A percentile compares a stretch with the other conserved stretches of the same genome.
phyloP scores from a whole-genome alignment of 2,113 vertebrate genomes.

The Tragelaphus strepsiceros region DNA sequence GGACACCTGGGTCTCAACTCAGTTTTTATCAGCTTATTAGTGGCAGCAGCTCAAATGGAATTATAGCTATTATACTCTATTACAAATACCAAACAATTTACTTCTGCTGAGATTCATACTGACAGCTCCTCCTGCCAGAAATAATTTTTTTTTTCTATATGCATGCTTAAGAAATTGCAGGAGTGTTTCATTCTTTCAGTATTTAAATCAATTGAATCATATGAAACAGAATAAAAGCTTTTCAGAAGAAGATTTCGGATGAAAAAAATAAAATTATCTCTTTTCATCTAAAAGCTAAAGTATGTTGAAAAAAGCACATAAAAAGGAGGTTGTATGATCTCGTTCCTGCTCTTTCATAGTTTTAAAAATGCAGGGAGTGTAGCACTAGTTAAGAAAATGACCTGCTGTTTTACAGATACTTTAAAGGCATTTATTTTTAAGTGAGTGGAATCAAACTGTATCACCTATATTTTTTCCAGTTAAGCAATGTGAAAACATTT shows the following conservation, averaged over 20 bases:
- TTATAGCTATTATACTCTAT: conserved; percentile 80
- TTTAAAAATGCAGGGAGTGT: conserved; percentile 23
- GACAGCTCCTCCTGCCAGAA: conserved; percentile 70
- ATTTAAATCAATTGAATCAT: conserved; percentile 68
- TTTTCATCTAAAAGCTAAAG: conserved; percentile 36
- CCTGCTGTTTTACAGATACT: conserved; percentile 39
- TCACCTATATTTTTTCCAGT: conserved; percentile 30
- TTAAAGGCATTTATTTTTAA: conserved; percentile 51
- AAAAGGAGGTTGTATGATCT: conserved; percentile 42
- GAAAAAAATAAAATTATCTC: conserved; percentile 48
- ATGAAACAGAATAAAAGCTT: conserved; percentile 79
- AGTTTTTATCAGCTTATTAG: conserved; percentile 79
- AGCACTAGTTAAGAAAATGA: conserved; percentile 41
- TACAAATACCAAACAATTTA: conserved; percentile 79
- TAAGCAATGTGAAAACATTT: conserved; percentile 38
- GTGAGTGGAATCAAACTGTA: neutral
- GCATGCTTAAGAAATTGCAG: conserved; percentile 72
- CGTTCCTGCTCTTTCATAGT: conserved; percentile 18
- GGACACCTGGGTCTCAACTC: conserved; percentile 60
- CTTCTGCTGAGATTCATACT: conserved; percentile 75
- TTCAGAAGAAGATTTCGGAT: conserved; percentile 54
- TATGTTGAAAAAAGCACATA: conserved; percentile 36
- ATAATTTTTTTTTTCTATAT: conserved; percentile 68
- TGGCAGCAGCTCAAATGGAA: conserved; percentile 80
- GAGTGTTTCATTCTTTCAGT: conserved; percentile 67